Evolutionary conservation across 2,888 invertebrate species (phyloP).

Genomic region (Drosophila suboccidentalis): DNA sequence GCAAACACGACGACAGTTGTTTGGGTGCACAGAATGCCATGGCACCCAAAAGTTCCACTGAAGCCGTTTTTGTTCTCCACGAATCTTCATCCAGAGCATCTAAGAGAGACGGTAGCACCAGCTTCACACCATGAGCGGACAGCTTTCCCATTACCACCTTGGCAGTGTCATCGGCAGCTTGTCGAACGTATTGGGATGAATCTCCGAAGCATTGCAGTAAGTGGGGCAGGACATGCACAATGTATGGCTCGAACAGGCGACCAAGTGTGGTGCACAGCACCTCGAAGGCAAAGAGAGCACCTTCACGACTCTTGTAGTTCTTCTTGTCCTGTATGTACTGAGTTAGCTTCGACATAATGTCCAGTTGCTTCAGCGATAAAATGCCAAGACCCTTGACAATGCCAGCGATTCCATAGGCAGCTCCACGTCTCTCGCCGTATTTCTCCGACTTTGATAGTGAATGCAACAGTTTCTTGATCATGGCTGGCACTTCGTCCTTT

Average conservation of each 20-base stretch:
- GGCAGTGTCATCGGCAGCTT: conserved; percentile 98
- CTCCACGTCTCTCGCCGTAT: conserved; percentile 94
- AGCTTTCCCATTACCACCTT: conserved; percentile 97
- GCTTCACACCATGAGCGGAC: conserved; percentile 98
- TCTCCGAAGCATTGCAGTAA: conserved; percentile 98
- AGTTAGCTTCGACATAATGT: conserved; percentile 97
- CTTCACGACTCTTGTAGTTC: conserved; percentile 96
- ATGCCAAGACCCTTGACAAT: conserved; percentile 99
- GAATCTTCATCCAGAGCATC: conserved; percentile 98
- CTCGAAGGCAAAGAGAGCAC: conserved; percentile 98
- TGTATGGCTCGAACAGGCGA: conserved; percentile 98
- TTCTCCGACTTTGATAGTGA: conserved; percentile 95
- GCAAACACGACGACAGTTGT: conserved; percentile 98
- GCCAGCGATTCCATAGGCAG: conserved; percentile 98
- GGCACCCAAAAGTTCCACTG: conserved; percentile 97
- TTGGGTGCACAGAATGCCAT: conserved; percentile 99
- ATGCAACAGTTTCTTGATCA: conserved; percentile 94
- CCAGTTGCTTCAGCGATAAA: conserved; percentile 96
- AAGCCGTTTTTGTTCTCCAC: conserved; percentile 99
- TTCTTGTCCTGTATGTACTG: conserved; percentile 98
- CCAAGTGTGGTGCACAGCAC: conserved; percentile 96
- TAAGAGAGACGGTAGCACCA: conserved; percentile 96
- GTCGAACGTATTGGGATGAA: conserved; percentile 96
- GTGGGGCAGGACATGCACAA: conserved; percentile 98
- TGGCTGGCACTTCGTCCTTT: conserved; percentile 94